A percentile compares a stretch with the other conserved stretches of the same genome.
Evolutionary conservation across 2,797 vertebrate species (phyloP).

Genomic region (Thaleichthys pacificus): DNA sequence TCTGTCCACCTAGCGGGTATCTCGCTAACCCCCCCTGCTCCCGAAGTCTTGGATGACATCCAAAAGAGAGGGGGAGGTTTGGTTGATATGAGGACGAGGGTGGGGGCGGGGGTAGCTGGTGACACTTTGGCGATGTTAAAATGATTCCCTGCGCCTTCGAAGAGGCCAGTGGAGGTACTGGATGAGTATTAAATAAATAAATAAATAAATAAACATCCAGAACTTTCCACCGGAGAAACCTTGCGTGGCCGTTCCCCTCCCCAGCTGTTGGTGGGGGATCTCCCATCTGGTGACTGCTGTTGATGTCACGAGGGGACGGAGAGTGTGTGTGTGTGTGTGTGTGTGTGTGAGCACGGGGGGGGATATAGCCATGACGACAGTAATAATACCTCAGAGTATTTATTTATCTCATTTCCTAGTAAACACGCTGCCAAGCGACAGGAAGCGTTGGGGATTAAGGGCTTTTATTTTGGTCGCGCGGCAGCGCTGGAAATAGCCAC

Average conservation of each 20-base stretch:
- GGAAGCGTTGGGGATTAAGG: not conserved
- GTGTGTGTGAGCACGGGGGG: too few species aligned
- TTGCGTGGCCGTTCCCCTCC: not conserved
- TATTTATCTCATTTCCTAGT: not conserved
- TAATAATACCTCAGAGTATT: not conserved
- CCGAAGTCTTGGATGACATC: slow-evolving; percentile 19
- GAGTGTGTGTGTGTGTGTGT: too few species aligned
- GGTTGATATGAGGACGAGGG: too few species aligned
- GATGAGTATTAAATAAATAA: slow-evolving; percentile 44
- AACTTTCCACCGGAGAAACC: slow-evolving; percentile 31
- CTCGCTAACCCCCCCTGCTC: slow-evolving; percentile 1
- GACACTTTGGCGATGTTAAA: slow-evolving; percentile 21
- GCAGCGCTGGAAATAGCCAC: too few species aligned
- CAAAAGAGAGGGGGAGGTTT: slow-evolving; percentile 24
- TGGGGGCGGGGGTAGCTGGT: slow-evolving; percentile 14
- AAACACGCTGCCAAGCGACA: not conserved
- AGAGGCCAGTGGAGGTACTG: slow-evolving; percentile 8
- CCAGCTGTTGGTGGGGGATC: slow-evolving; percentile 24
- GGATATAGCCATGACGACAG: not conserved
- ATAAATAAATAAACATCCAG: slow-evolving; percentile 9
- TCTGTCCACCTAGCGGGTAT: slow-evolving; percentile 4
- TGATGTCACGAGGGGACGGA: not conserved
- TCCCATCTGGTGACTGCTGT: slow-evolving; percentile 1
- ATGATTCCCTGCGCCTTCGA: slow-evolving; percentile 8
- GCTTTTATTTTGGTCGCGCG: not conserved